phyloP scores from a whole-genome alignment of 2,888 invertebrate genomes.

The Diaphora mendica region DNA sequence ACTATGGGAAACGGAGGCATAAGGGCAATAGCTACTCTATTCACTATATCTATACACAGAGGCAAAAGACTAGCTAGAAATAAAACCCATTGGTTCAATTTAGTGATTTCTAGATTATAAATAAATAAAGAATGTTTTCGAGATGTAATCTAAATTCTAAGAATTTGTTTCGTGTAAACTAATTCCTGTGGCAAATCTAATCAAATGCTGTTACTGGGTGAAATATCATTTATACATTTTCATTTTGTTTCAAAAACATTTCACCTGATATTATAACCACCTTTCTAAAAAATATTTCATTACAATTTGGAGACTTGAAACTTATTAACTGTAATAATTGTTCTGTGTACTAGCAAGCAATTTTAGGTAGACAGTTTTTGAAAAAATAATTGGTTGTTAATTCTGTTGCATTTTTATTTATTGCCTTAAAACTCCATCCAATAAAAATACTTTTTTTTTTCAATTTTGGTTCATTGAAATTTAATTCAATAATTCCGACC shows the following conservation, averaged over 20 bases:
- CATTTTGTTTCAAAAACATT: not conserved
- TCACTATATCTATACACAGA: no score
- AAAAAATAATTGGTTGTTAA: no score
- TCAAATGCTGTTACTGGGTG: not conserved
- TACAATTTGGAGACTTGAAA: not conserved
- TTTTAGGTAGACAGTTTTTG: not conserved
- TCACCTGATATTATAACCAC: not conserved
- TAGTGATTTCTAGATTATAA: not conserved
- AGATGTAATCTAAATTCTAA: not conserved
- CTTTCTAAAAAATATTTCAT: not conserved
- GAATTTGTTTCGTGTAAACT: not conserved
- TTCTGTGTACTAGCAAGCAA: not conserved
- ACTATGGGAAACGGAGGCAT: no score
- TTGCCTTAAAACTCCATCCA: no score
- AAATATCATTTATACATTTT: not conserved
- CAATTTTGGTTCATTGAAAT: no score
- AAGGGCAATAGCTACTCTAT: no score
- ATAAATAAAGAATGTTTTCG: not conserved
- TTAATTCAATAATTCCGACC: no score
- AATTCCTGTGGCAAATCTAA: not conserved
- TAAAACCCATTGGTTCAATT: not conserved
- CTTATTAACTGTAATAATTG: no score
- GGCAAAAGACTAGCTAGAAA: no score
- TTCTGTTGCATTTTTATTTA: no score
- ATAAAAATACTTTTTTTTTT: no score